Evolutionary conservation across 2,113 vertebrate species (phyloP), one percentile per base, ranked within the genome.

Genomic region (Pelobates fuscus): DNA sequence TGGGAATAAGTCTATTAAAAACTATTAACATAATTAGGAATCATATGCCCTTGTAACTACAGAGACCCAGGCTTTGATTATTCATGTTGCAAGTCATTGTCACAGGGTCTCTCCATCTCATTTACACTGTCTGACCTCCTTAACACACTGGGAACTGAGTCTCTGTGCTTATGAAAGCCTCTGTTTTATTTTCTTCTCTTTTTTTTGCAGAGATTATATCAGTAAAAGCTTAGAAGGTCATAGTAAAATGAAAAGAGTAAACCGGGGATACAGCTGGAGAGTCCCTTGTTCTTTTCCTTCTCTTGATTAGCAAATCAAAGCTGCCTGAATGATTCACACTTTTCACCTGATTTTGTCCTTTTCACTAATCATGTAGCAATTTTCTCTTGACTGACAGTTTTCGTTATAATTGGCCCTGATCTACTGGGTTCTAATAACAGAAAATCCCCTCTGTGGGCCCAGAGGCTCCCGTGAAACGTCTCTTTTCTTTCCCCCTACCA

Each of bases 341-440:
- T 94, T 93, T 97, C 94, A 97, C 95, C 94, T 98, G 95, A 95
- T 98, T 97, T 96, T 95, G 94, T 97, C 94, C 95, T 95, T 96
- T 94, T 93, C 92, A 93, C 95, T 98, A 99, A 98, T 98, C 95
- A 97, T 94, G 93, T 94, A 91, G 93, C 94, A 92, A 95, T 95
- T 96, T 96, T 94, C 93, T 92, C 94, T 94, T 97, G 96, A 98
- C 96, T 98, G 97, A 98, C 97, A 98, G 95, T 98, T 98, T 98
- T 98, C 95, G 96, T 95, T 96, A 97, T 99, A 98, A 99, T 98
- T 99, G 96, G 97, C 94, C 95, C 96, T 97, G 95, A 98, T 98
- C 95, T 98, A 94, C 95, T 90, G 93, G 91, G 95, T 95, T 98
- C 95, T 98, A 98, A 98, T 98, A 98, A 98, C 95, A 98, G 94